Evolutionary conservation across 2,113 vertebrate species (phyloP), one percentile per base, ranked within the genome.

Genomic region (Lagenorhynchus albirostris): DNA sequence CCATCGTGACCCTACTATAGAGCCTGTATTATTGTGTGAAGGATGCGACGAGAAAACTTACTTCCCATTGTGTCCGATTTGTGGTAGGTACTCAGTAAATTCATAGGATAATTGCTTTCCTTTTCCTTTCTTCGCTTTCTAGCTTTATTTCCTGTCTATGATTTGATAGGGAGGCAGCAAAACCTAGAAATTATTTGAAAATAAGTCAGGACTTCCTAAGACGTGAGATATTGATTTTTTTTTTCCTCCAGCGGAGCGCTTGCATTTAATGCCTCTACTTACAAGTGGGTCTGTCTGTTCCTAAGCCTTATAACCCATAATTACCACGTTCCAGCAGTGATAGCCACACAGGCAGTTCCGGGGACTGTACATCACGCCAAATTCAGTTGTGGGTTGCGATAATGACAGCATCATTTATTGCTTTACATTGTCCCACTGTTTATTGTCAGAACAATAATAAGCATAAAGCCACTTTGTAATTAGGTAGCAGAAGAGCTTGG

Each of bases 391-490:
- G 47, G 5, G 38, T 38, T 38, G 38, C 89, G 41, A 77, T 76
- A 95, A 79, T 73, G 81, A 93, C 84, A 85, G 89, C 33, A 29
- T 91, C 5, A 0, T 88, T 96, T 88, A 93, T 89, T 91, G 88
- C 53, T 89, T 98, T 94, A 86, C 67, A 86, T 94, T 97, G 94
- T 97, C 71, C 82, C 93, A 38, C 91, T 97, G 83, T 93, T 94
- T 96, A 94, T 89, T 96, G 89, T 97, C 84, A 97, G 41, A 97
- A 95, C 88, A 93, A 94, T 86, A 91, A 84, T 81, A 97, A 97
- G 47, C 67, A 90, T 87, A 96, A 94, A 96, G 21, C 36, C 68
- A 94, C 82, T 93, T 89, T 79, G 67, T 85, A 97, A 98, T 96
- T 97, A 92, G 55, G 47, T 73, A 89, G 88, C 65, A 95, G 90